phyloP scores from a whole-genome alignment of 1,140 invertebrate species.

The Helicoverpa zea region DNA sequence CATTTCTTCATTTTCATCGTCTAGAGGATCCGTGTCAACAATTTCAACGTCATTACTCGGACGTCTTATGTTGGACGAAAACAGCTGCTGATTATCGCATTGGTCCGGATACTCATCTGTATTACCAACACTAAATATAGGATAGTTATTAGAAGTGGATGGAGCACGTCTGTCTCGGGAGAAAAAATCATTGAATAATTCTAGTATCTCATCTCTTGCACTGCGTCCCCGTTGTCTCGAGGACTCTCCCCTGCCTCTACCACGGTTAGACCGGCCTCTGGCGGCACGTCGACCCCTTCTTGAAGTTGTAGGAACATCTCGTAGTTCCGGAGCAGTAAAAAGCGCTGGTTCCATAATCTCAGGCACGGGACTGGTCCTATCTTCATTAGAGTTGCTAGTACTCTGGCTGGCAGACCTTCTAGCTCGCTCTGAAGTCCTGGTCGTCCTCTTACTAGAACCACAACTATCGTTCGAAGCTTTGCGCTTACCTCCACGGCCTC shows the following conservation, averaged over 20 bases:
- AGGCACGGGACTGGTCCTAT: slow-evolving; percentile 3
- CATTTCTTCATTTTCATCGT: slow-evolving; percentile 73
- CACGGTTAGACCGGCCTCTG: background rate
- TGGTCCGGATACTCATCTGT: slow-evolving; percentile 73
- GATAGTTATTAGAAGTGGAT: slow-evolving; percentile 31
- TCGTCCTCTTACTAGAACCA: background rate
- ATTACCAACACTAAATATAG: slow-evolving; percentile 71
- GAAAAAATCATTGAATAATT: no score
- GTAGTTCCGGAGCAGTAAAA: background rate
- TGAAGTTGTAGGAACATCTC: background rate
- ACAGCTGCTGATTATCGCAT: slow-evolving; percentile 64
- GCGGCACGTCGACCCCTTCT: no score
- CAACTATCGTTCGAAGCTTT: background rate
- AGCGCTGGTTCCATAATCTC: background rate
- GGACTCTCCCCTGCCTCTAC: background rate
- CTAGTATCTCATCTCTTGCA: background rate
- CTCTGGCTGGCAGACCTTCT: slow-evolving; percentile 25
- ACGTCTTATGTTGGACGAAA: slow-evolving; percentile 51
- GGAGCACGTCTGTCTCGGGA: background rate
- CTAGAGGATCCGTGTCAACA: slow-evolving; percentile 55
- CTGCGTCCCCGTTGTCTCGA: background rate
- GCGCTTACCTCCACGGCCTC: slow-evolving; percentile 2
- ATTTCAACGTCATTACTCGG: slow-evolving; percentile 47
- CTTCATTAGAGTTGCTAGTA: slow-evolving; percentile 40
- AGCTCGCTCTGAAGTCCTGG: slow-evolving; percentile 21